Conservation (phyloP, 2,113 vertebrate species). For the Syngnathus scovelli region DNA sequence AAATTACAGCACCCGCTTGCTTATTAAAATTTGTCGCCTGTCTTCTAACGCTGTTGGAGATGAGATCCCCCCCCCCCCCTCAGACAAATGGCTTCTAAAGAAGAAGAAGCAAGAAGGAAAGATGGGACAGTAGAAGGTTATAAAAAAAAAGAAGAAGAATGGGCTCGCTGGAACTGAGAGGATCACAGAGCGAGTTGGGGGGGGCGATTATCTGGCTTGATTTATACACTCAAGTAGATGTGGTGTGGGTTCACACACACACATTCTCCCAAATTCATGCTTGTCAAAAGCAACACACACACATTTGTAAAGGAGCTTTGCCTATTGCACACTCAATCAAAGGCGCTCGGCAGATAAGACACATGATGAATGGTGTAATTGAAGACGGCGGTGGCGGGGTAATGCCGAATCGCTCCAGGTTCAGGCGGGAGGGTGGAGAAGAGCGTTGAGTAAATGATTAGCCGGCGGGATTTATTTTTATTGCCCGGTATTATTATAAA, state of each 20-base stretch:
- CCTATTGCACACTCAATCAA: conserved; percentile 60
- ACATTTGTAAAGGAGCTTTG: conserved; percentile 25
- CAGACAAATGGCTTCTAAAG: conserved; percentile 63
- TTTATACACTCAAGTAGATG: conserved; percentile 59
- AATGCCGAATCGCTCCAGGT: conserved; percentile 53
- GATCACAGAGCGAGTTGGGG: conserved; percentile 17
- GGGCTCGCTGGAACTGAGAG: conserved; percentile 42
- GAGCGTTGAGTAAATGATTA: conserved; percentile 63
- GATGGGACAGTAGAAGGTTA: conserved; percentile 12
- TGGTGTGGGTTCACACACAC: conserved; percentile 14
- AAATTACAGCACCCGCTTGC: conserved; percentile 67
- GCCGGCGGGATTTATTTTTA: conserved; percentile 71
- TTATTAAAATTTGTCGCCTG: conserved; percentile 72
- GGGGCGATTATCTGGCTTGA: conserved; percentile 60
- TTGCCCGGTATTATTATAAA: conserved; percentile 67
- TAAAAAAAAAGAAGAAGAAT: conserved; percentile 17
- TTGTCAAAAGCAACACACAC: conserved; percentile 38
- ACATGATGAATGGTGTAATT: conserved; percentile 69
- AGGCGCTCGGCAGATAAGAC: conserved; percentile 56
- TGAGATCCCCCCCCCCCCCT: conserved; percentile 56
- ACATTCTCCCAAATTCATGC: conserved; percentile 36
- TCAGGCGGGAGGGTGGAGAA: conserved; percentile 22
- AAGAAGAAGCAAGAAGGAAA: conserved; percentile 14
- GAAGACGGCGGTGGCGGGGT: conserved; percentile 57
- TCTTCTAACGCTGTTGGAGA: conserved; percentile 62